Base-by-base conservation (phyloP, 2,113 vertebrate species). In the Hippolais icterina region DNA sequence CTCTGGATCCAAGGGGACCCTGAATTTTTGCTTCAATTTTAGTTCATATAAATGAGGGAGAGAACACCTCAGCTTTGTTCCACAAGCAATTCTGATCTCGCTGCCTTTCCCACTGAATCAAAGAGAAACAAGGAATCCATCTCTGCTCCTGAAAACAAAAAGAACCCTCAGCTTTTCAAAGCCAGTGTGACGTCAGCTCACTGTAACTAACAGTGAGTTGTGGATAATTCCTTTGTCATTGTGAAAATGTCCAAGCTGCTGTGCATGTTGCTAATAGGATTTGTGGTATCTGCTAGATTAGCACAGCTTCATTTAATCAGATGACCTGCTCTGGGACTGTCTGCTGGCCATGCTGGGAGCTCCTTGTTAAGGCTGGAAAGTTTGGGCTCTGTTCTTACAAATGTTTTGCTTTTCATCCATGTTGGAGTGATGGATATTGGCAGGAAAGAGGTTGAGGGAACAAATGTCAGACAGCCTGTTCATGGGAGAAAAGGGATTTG, bases 271-370 rank as follows among this genome's bases (percentile, higher is more conserved):
- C 54, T 96, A 96, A 95, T 96, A 91, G 95, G 96, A 95, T 96
- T 97, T 86, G 49, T 76, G 83, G 35, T 86, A 95, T 94, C 87
- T 89, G 64, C 33, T 92, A 85, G 94, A 97, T 97, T 95, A 97
- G 89, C 69, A 59, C 25, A 75, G 87, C 85, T 94, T 82, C 93
- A n/a, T 90, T 93, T 97, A 94, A 96, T 96, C 86, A 95, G 96
- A 87, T 96, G 96, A 53, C 70, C 94, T 90, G 75, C 77, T 41
- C 83, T 65, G 68, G 84, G 93, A 41, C 81, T 86, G 87, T 80
- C 83, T 92, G 88, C 17, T 87, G 63, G 66, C 69, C 70, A 31
- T 33, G 66, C 80, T 69, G 14, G 1, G 7, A 65, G 70, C 75
- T 74, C 23, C 12, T 54, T 60, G 24, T 8, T 53, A 54, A 52